Evolutionary conservation across 2,113 vertebrate genomes (phyloP), one percentile per base, ranked within the genome.

Genomic region (Saccopteryx bilineata): DNA sequence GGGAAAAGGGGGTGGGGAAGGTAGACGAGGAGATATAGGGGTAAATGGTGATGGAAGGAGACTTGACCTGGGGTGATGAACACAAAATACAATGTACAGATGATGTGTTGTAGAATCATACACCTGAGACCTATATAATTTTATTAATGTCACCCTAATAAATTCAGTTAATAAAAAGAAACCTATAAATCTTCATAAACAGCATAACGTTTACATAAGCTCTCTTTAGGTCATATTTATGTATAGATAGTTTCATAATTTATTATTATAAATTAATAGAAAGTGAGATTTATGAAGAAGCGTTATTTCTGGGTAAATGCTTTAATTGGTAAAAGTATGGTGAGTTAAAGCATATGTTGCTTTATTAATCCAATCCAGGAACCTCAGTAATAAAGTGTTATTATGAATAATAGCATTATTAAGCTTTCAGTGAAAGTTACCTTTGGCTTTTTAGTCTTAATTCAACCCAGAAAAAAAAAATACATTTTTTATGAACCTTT

Each of bases 361-460:
- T 46, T 39, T 31, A 66, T 60, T 56, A 93, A 90, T 65, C 24
- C 61, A 39, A 26, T 87, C 48, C 83, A 61, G 68, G 48, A 78
- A 13, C 48, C 3, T 54, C 39, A 74, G 6, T 81, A 39, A 86
- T 63, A 78, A 12, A 61, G 15, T 88, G 71, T 68, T 75, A n/a
- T 63, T 90, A 93, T 63, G 21, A 90, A 63, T 39, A 39, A 39
- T 39, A 39, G 39, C 39, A 3, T 39, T 39, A 39, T 21, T 48
- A 78, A 52, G 19, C 91, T 87, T 96, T 89, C 84, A 69, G 56
- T 83, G 24, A 72, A 90, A 87, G 33, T 83, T 83, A 60, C 26
- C 9, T 21, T 83, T 95, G 82, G n/a, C 52, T 63, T 92, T 95
- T 95, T 87, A 65, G 52, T 71, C 17, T 28, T 76, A 82, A 52